Percentiles rank a stretch among this genome's conserved stretches.
phyloP scores from a whole-genome alignment of 2,797 vertebrate species.

The Chrysocyon brachyurus region DNA sequence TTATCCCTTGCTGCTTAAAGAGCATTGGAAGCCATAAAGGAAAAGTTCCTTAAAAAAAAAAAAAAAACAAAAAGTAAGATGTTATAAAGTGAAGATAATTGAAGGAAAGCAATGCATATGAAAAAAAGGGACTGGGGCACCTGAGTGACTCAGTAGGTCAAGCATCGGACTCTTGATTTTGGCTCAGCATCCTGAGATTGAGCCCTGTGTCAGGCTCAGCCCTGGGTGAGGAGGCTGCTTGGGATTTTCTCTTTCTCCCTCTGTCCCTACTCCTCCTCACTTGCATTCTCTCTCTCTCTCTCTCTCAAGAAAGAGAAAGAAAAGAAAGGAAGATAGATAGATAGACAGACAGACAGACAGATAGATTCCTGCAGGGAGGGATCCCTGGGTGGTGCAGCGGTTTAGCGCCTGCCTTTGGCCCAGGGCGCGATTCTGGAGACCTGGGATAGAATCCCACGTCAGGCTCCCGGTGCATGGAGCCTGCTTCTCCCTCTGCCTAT shows the following conservation, averaged over 20 bases:
- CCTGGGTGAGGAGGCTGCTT: neutral
- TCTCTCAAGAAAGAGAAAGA: slow-evolving; percentile 47
- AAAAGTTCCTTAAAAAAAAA: neutral
- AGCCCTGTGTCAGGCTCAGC: neutral
- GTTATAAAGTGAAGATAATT: slow-evolving; percentile 41
- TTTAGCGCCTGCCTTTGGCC: too few relatives aligned
- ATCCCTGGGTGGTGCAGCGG: neutral
- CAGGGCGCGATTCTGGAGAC: too few relatives aligned
- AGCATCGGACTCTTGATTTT: neutral
- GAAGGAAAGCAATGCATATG: neutral
- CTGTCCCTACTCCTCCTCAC: too few relatives aligned
- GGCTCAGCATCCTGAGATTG: neutral
- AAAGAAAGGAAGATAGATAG: neutral
- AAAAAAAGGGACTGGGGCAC: neutral
- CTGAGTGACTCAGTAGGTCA: neutral
- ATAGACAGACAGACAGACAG: too few relatives aligned
- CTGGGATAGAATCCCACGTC: too few relatives aligned
- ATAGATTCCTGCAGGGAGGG: too few relatives aligned
- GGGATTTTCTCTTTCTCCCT: neutral
- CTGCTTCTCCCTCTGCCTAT: too few relatives aligned
- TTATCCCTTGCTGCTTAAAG: slow-evolving; percentile 6
- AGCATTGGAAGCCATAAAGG: neutral
- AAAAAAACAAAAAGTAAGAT: neutral
- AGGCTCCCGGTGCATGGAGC: too few relatives aligned
- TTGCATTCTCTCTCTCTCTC: neutral